phyloP scores from a whole-genome alignment of 2,113 vertebrate genomes.

The Brienomyrus longianalis region DNA sequence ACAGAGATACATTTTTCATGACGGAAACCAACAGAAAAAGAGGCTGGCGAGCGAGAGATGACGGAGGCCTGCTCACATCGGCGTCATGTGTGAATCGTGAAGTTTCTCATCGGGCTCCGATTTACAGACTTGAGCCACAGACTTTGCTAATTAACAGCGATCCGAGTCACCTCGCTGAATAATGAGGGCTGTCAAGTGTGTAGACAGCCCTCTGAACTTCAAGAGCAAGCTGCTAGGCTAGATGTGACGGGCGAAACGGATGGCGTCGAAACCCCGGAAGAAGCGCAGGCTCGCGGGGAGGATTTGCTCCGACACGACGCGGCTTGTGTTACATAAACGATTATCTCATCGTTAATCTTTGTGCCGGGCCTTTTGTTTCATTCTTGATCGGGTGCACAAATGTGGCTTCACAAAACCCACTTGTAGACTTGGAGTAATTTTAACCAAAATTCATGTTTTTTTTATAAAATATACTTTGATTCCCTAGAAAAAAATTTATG shows the following conservation, averaged over 20 bases:
- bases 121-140: conserved; percentile 5
- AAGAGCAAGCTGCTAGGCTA: not conserved
- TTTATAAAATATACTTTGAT: not conserved
- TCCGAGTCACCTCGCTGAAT: not conserved
- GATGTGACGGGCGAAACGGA: not conserved
- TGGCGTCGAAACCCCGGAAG: conserved; percentile 12
- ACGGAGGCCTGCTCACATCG: not conserved
- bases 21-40: not conserved
- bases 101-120: not conserved
- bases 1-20: conserved; percentile 16
- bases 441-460: not conserved
- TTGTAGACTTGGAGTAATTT: not conserved
- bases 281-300: not conserved
- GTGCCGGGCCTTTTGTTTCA: not conserved
- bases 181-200: conserved; percentile 14
- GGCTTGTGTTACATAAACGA: conserved; percentile 15
- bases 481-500: not conserved
- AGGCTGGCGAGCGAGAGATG: not conserved
- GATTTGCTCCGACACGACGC: not conserved
- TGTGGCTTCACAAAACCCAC: not conserved
- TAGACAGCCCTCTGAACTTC: not conserved
- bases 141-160: conserved; percentile 15
- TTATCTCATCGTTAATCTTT: conserved; percentile 21
- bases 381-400: not conserved
- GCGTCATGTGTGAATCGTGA: not conserved